Percentiles rank a stretch among this genome's conserved stretches.
These are phyloP conservation scores for Amphimedon queenslandica DNA, from an alignment of 37 sponge, comb jelly and placozoan genomes.

Conservation along the genomic window DNA sequence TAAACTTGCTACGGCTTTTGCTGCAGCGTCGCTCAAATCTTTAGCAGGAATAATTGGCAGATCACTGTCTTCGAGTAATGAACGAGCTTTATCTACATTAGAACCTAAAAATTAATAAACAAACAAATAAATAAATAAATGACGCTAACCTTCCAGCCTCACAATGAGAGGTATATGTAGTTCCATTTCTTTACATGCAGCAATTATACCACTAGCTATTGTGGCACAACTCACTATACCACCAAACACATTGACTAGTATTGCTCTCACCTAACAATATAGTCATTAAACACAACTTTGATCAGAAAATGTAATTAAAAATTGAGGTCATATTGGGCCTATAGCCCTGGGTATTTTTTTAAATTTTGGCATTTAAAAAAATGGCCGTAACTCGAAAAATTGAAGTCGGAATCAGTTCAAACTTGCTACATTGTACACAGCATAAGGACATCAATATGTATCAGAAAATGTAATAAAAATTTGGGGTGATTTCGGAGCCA, in stretches of 20 bases:
- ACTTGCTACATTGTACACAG: no score
- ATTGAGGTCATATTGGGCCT: no score
- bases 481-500: no score
- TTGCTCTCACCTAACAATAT: constrained; percentile 93
- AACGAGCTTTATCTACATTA: constrained; percentile 81
- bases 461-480: no score
- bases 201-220: constrained; percentile 91
- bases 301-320: no score
- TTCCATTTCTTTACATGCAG: constrained; percentile 75
- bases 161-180: constrained; percentile 86
- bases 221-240: constrained; percentile 95
- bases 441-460: no score
- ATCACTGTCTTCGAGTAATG: constrained; percentile 77
- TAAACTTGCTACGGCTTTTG: constrained; percentile 63
- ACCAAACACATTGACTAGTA: constrained; percentile 97
- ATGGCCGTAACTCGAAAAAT: no score
- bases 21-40: constrained; percentile 83
- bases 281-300: not conserved
- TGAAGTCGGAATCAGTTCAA: no score
- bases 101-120: constrained; percentile 38
- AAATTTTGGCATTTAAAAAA: no score
- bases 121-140: not conserved
- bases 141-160: constrained; percentile 81
- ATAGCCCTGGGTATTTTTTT: no score
- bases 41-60: constrained; percentile 72